phyloP scores from a whole-genome alignment of 2,888 invertebrate species.

The Drosophila neotestacea region DNA sequence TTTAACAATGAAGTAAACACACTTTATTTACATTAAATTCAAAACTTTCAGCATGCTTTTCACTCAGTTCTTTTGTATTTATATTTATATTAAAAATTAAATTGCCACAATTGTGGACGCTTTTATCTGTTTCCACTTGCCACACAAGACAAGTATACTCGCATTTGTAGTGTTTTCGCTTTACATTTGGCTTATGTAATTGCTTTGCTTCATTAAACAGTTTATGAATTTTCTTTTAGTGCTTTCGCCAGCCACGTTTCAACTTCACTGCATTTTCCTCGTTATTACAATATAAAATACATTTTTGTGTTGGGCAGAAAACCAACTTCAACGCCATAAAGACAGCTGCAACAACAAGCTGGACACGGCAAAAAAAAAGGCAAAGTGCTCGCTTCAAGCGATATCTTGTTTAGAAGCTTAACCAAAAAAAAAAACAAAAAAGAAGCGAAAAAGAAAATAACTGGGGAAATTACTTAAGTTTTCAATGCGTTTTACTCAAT shows the following conservation, averaged over 20 bases:
- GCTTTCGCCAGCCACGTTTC: slow-evolving; percentile 42
- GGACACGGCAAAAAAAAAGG: slow-evolving; percentile 15
- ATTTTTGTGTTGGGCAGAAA: slow-evolving; percentile 44
- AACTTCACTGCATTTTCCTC: slow-evolving; percentile 59
- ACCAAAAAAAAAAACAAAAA: slow-evolving; percentile 14
- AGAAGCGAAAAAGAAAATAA: slow-evolving; percentile 33
- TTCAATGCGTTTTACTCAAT: slow-evolving; percentile 79
- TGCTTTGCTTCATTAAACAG: slow-evolving; percentile 74
- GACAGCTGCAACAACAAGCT: slow-evolving; percentile 65
- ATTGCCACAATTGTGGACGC: neutral
- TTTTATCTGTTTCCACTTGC: slow-evolving; percentile 12
- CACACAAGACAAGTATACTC: neutral
- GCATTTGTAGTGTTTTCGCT: slow-evolving; percentile 25
- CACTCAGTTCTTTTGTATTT: neutral
- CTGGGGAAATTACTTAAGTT: slow-evolving; percentile 75
- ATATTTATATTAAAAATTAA: neutral
- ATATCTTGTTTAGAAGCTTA: slow-evolving; percentile 49
- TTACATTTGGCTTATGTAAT: slow-evolving; percentile 62
- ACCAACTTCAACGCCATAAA: slow-evolving; percentile 12
- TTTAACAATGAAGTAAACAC: neutral
- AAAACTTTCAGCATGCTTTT: slow-evolving; percentile 1
- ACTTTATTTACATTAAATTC: neutral
- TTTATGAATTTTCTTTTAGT: slow-evolving; percentile 58
- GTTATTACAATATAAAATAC: slow-evolving; percentile 58
- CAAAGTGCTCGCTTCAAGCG: slow-evolving; percentile 49